Base-by-base conservation (phyloP, 2,888 invertebrate species). In the Tetanocera ferruginea region DNA sequence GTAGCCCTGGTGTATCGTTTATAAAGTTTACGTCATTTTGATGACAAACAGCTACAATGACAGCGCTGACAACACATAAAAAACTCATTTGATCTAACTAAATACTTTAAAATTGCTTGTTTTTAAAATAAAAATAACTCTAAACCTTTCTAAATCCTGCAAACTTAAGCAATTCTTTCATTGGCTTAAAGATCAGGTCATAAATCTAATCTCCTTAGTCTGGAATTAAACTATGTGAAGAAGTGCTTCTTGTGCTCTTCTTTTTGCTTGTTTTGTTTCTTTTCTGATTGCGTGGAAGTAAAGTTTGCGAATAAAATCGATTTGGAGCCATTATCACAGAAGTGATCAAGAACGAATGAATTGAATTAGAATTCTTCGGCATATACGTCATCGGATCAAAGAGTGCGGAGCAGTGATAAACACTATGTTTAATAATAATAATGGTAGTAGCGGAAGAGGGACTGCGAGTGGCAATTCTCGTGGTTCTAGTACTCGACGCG, bases 401-500 rank as follows among this genome's bases (percentile, higher is more conserved):
- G 31, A 8, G 64, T 34, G 4, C 9, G 43, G 14, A 25, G 69
- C 23, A 34, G 67, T 23, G 37, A 23, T 8, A 49, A 55, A 67
- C 25, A 37, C 19, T 11, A 66, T 67, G 75, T 43, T 43, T 60
- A 67, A 55, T 55, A 31, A 55, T 55, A 31, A 43, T n/a, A 60
- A 37, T 52, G 52, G 55, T n/a, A 23, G 52, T 34, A 37, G 73
- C 28, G 51, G 31, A 5, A 11, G n/a, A 34, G 34, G 23, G 34
- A 28, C 34, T 57, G 17, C 43, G 34, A 52, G 62, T 6, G 76
- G 55, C 49, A 80, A 77, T 64, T 71, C 52, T 52, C 57, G 51
- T 5, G 70, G 77, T 17, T 52, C 49, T 8, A 69, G 55, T 34
- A 74, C 74, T n/a, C 78, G 81, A 31, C 71, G 81, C 43, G 76